phyloP scores from a whole-genome alignment of 2,797 vertebrate species.

The Apodemus agrarius region DNA sequence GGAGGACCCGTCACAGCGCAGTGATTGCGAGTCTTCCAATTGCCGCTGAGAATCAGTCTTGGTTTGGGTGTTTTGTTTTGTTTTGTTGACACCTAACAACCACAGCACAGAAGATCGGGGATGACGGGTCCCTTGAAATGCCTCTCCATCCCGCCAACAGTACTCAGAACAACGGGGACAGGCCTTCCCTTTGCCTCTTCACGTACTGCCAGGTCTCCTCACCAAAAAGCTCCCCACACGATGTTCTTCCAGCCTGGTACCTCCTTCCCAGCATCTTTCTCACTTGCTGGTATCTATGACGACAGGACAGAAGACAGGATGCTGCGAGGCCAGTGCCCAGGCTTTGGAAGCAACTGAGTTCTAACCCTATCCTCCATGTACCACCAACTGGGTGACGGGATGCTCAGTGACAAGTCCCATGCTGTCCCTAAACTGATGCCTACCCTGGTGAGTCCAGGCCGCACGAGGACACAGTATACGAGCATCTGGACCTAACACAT shows the following conservation, averaged over 20 bases:
- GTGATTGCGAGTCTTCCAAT: neutral
- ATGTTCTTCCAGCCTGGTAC: neutral
- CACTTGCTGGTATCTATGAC: neutral
- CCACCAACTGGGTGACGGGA: neutral
- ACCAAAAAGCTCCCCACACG: neutral
- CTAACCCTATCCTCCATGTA: neutral
- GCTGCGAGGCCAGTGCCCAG: neutral
- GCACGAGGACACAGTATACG: neutral
- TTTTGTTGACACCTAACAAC: neutral
- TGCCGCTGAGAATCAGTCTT: neutral
- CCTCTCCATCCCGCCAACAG: neutral
- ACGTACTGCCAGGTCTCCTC: neutral
- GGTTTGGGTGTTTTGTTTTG: neutral
- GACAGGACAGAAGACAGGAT: neutral
- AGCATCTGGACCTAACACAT: neutral
- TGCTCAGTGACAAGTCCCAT: neutral
- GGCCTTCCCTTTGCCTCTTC: neutral
- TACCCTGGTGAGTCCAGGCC: neutral
- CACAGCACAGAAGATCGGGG: neutral
- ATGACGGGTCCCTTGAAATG: neutral
- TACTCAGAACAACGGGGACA: neutral
- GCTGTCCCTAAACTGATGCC: neutral
- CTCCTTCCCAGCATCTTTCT: neutral
- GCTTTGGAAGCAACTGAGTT: neutral
- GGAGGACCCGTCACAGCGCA: accelerated